Base-by-base conservation (phyloP, 2,888 invertebrate genomes). In the Brachynemurus nebulosus region DNA sequence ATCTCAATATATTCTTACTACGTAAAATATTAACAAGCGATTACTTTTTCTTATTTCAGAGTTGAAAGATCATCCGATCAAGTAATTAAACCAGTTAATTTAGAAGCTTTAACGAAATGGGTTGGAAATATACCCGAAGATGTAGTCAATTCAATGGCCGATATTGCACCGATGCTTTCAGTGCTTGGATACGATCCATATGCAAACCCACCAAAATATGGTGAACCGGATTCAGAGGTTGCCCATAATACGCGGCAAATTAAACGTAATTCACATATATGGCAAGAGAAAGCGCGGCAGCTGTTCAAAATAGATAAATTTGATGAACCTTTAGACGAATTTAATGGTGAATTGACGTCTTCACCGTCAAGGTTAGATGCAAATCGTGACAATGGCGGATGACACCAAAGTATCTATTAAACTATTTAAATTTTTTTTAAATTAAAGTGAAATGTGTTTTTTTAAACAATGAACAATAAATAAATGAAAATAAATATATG, bases 61-160 rank as follows among this genome's bases (percentile, higher is more conserved):
- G 90, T 92, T 62, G 96, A 97, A 69, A 78, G 95, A 49, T 95
- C 95, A 39, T 93, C 93, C 50, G 96, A 97, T 72, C 97, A 97
- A 74, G 95, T 98, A 56, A 91, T 97, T 64, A 95, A 96, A 59
- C 93, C 97, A 11, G 86, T 98, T 48, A 97, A 98, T 71, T 71
- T 90, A 59, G 96, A 96, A 67, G 97, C 97, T 39, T 72, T 97
- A 51, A 78, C 80, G 57, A 90, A 89, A 69, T 91, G 90, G 91
- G 89, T 88, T 53, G 89, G 86, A 46, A 76, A 84, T 61, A 76
- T 91, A 60, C 90, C 91, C 57, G 77, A 79, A 18, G 95, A 97
- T 68, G 93, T 96, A 48, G 78, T 92, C 50, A 76, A 76, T 49
- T 91, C 93, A 63, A 91, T 93, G 90, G 82, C 85, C 12, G 80